These are phyloP conservation scores for Cloeon dipterum DNA, from an alignment of 2,888 invertebrate genomes.

Conservation along the genomic window DNA sequence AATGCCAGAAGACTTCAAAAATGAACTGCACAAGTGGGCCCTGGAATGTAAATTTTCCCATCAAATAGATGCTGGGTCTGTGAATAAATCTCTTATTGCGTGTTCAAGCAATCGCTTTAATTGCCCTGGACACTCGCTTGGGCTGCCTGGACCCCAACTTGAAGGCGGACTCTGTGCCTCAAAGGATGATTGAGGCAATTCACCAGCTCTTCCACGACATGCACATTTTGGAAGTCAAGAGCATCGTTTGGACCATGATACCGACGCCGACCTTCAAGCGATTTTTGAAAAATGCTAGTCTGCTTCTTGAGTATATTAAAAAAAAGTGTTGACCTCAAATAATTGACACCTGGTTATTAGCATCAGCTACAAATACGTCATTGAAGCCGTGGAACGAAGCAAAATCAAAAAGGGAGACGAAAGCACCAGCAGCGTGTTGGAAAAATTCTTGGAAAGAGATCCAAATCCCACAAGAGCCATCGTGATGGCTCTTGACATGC, in stretches of 20 bases:
- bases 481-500: constrained; percentile 43
- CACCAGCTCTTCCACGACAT: constrained; percentile 12
- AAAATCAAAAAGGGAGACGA: neutral
- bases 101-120: constrained; percentile 55
- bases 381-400: constrained; percentile 4
- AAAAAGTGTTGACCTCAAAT: too few relatives aligned
- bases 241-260: too few relatives aligned
- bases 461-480: constrained; percentile 25
- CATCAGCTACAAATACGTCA: constrained; percentile 11
- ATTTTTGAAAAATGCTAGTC: neutral
- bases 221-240: constrained; percentile 15
- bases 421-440: constrained; percentile 29
- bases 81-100: too few relatives aligned
- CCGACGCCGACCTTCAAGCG: neutral
- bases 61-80: too few relatives aligned
- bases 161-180: constrained; percentile 48
- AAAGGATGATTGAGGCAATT: constrained; percentile 57
- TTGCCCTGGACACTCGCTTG: constrained; percentile 64
- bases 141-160: constrained; percentile 54
- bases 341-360: too few relatives aligned
- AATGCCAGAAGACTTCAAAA: constrained; percentile 22
- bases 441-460: constrained; percentile 25
- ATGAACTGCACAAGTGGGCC: constrained; percentile 34
- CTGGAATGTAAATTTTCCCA: constrained; percentile 30
- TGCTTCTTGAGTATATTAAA: too few relatives aligned